Conservation (phyloP, 2,888 invertebrate species). For the Gastrophysa polygoni region DNA sequence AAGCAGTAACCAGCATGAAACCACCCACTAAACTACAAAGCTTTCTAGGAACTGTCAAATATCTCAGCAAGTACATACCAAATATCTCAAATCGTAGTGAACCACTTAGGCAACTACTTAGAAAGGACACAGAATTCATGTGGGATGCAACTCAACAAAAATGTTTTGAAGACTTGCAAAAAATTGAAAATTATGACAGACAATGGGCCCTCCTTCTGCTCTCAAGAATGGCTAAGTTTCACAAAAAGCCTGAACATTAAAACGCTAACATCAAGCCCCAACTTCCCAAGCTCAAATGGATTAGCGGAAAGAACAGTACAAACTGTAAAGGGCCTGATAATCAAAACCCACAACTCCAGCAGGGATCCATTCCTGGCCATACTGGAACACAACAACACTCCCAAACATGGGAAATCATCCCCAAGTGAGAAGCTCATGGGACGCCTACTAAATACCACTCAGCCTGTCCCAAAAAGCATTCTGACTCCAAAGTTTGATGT, state of each 20-base stretch:
- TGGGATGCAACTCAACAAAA: conserved; percentile 17
- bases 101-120: conserved; percentile 28
- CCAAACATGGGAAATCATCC: background rate
- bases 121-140: conserved; percentile 25
- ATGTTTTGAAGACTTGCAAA: background rate
- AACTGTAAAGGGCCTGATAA: background rate
- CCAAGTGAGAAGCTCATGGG: too few relatives aligned
- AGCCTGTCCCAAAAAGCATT: background rate
- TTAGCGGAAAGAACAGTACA: background rate
- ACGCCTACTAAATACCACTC: background rate
- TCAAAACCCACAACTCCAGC: background rate
- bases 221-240: background rate
- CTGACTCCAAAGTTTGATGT: background rate
- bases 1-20: conserved; percentile 30
- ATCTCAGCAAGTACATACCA: conserved; percentile 23
- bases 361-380: background rate
- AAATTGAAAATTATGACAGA: background rate
- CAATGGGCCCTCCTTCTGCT: background rate
- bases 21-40: conserved; percentile 3
- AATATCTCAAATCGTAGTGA: conserved; percentile 23
- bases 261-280: background rate
- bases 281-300: background rate
- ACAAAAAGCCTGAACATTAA: background rate
- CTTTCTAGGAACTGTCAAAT: conserved; percentile 24
- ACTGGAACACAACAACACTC: background rate